Conservation (phyloP, 2,113 vertebrate species). For the Laticauda colubrina region DNA sequence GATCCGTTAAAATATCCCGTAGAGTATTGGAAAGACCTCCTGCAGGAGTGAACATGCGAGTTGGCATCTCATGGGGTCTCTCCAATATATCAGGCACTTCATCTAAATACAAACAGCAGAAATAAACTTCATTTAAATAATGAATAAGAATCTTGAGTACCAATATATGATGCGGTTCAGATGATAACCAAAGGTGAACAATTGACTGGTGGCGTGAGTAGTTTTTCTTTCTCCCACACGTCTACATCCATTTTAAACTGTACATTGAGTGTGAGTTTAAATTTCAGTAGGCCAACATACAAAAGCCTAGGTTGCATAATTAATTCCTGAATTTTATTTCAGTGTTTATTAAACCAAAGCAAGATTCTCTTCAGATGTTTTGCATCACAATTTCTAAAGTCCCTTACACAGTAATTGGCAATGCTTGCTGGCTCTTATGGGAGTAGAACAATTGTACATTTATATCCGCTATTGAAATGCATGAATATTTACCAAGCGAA, state of each 20-base stretch:
- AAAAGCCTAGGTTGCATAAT: too few relatives aligned
- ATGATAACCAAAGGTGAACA: neutral
- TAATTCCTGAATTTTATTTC: neutral
- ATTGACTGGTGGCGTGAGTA: neutral
- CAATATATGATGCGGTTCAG: neutral
- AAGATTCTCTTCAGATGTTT: neutral
- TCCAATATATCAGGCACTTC: conserved; percentile 69
- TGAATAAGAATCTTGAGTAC: neutral
- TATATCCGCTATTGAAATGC: neutral
- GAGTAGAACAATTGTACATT: neutral
- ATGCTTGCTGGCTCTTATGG: neutral
- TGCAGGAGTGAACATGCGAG: conserved; percentile 62
- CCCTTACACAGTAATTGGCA: neutral
- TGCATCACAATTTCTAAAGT: neutral
- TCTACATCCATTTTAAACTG: neutral
- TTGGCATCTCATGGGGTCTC: conserved; percentile 68
- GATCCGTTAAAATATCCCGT: conserved; percentile 68
- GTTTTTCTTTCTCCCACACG: neutral
- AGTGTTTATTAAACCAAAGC: neutral
- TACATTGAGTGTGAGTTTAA: neutral
- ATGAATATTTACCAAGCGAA: neutral
- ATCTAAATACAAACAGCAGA: conserved; percentile 44
- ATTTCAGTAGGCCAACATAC: neutral
- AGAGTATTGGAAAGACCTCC: conserved; percentile 62
- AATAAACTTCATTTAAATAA: neutral